Evolutionary conservation across 2,888 invertebrate species (phyloP).

Genomic region (Lasioglossum leucozonium): DNA sequence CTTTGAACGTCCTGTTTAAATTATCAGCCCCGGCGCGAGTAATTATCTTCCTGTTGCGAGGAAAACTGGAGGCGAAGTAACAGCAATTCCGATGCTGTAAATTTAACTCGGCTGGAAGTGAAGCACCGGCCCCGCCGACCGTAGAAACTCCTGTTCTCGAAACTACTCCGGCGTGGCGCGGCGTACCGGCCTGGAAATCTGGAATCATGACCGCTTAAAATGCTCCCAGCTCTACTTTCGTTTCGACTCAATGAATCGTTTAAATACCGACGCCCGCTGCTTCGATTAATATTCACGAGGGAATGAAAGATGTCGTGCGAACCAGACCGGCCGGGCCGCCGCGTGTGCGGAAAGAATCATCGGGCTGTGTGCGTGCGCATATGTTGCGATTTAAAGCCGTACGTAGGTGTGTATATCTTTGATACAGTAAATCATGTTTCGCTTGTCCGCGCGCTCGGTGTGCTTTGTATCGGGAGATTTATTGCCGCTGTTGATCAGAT

Average conservation of each 20-base stretch:
- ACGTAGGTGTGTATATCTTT: neutral
- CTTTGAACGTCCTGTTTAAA: constrained; percentile 19
- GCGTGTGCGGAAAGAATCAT: neutral
- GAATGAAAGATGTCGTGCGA: constrained; percentile 2
- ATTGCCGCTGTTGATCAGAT: neutral
- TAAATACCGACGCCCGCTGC: neutral
- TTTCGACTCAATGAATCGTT: constrained; percentile 7
- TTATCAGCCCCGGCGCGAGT: constrained; percentile 33
- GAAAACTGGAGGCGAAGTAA: constrained; percentile 30
- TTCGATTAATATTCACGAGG: neutral
- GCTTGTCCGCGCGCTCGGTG: neutral
- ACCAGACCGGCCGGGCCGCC: too few species aligned
- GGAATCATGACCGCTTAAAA: constrained; percentile 29
- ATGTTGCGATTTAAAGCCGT: neutral
- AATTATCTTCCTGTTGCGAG: constrained; percentile 44
- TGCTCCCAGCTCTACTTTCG: constrained; percentile 9
- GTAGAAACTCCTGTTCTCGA: constrained; percentile 24
- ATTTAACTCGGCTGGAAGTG: constrained; percentile 41
- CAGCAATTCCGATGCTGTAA: constrained; percentile 31
- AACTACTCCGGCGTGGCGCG: constrained; percentile 7
- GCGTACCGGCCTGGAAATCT: constrained; percentile 25
- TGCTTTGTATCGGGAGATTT: neutral
- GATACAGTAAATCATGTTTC: neutral
- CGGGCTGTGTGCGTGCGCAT: neutral
- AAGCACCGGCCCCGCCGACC: constrained; percentile 11